Evolutionary conservation across 2,888 invertebrate species (phyloP).

Genomic region (Caenorhabditis auriculariae): DNA sequence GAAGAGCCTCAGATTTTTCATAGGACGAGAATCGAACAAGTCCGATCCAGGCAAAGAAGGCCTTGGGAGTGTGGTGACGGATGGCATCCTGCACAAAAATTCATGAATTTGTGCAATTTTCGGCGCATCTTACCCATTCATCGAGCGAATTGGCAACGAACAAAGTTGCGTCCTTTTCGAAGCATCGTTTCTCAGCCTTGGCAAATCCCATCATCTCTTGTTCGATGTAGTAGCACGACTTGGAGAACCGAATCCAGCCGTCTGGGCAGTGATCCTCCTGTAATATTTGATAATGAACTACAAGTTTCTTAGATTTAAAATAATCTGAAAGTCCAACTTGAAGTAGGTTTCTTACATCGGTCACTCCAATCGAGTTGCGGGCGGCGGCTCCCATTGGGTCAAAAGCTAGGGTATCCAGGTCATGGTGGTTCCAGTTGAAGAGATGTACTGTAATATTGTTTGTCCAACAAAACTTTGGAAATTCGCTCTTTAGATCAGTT

Average conservation of each 20-base stretch:
- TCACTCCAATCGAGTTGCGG: background rate
- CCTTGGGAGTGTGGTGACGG: slow-evolving; percentile 15
- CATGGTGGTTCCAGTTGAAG: slow-evolving; percentile 34
- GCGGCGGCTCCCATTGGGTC: background rate
- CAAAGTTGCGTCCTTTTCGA: slow-evolving; percentile 29
- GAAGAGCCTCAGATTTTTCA: slow-evolving; percentile 10
- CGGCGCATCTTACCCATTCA: slow-evolving; percentile 34
- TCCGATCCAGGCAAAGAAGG: slow-evolving; percentile 36
- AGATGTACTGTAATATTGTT: slow-evolving; percentile 14
- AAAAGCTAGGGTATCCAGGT: slow-evolving; percentile 12
- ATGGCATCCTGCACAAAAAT: slow-evolving; percentile 13
- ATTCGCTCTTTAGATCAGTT: slow-evolving; percentile 1
- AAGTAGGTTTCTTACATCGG: background rate
- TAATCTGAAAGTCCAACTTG: too few species aligned
- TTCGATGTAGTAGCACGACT: slow-evolving; percentile 40
- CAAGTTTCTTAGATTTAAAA: too few species aligned
- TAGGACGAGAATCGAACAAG: slow-evolving; percentile 18
- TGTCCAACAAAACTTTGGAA: background rate
- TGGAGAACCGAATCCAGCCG: slow-evolving; percentile 30
- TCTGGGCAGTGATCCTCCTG: slow-evolving; percentile 26
- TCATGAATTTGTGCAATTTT: slow-evolving; percentile 3
- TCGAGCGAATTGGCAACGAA: slow-evolving; percentile 35
- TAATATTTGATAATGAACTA: too few species aligned
- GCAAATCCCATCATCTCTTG: slow-evolving; percentile 24
- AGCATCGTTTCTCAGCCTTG: slow-evolving; percentile 32